Conservation (phyloP, 2,888 invertebrate species). For the Lysandra bellargus region DNA sequence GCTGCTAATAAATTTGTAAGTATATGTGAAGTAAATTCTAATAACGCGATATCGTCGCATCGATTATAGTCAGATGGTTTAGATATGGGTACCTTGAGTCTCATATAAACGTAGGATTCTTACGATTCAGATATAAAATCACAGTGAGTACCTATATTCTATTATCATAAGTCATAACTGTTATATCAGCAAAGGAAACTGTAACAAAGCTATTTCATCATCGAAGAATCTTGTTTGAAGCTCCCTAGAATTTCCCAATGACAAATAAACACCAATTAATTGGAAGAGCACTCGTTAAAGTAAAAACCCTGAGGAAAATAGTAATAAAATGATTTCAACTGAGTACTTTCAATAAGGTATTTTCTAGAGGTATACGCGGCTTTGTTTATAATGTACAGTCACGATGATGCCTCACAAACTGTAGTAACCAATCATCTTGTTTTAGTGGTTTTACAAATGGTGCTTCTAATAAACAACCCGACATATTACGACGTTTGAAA, state of each 20-base stretch:
- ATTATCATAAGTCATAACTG: no score
- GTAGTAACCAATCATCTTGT: neutral
- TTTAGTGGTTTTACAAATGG: neutral
- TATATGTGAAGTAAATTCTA: no score
- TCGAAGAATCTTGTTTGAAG: neutral
- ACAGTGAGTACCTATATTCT: no score
- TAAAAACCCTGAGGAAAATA: neutral
- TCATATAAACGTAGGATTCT: no score
- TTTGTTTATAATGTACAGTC: neutral
- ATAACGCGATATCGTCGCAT: no score
- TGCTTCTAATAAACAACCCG: no score
- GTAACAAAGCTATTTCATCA: neutral
- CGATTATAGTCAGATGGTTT: no score
- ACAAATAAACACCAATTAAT: neutral
- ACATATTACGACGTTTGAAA: no score
- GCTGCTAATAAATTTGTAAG: no score
- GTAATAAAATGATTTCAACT: neutral
- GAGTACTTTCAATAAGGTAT: neutral
- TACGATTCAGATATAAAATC: no score
- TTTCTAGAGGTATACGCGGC: neutral
- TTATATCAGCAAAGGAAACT: no score
- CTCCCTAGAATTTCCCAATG: neutral
- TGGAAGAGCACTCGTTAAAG: neutral
- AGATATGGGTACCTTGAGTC: no score
- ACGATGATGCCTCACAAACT: neutral